Conservation (phyloP, 1,140 invertebrate genomes). For the Tetranychus urticae region DNA sequence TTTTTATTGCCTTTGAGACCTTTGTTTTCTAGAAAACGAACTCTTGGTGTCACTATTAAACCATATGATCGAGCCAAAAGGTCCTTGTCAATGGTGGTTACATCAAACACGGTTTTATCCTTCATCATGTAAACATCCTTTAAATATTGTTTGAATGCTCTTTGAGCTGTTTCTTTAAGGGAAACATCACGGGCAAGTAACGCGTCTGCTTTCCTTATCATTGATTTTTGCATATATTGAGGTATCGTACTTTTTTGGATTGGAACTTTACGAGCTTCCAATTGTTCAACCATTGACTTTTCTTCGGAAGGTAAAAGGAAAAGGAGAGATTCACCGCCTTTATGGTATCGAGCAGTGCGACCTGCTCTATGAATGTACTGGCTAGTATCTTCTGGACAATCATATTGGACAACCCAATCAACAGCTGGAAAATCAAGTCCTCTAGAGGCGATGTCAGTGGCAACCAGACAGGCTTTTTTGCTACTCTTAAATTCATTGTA, state of each 20-base stretch:
- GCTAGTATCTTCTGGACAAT: conserved; percentile 84
- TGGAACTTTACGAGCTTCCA: conserved; percentile 53
- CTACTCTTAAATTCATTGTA: conserved; percentile 78
- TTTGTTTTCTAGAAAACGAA: conserved; percentile 47
- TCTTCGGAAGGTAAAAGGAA: conserved; percentile 62
- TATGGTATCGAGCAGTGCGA: conserved; percentile 62
- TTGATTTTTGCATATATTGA: conserved; percentile 44
- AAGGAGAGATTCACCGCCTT: conserved; percentile 60
- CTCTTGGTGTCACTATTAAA: conserved; percentile 52
- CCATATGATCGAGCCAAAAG: conserved; percentile 62
- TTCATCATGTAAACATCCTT: conserved; percentile 72
- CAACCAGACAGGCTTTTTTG: conserved; percentile 70
- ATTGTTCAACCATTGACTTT: conserved; percentile 43
- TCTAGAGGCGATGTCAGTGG: conserved; percentile 84
- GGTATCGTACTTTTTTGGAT: conserved; percentile 63
- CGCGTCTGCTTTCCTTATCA: conserved; percentile 57
- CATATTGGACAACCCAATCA: conserved; percentile 91
- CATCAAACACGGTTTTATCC: conserved; percentile 71
- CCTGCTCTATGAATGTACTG: conserved; percentile 96
- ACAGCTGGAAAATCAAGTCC: conserved; percentile 87
- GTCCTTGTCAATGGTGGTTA: conserved; percentile 48
- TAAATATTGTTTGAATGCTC: conserved; percentile 63
- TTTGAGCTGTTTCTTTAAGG: conserved; percentile 60
- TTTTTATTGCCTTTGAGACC: neutral
- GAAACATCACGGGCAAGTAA: conserved; percentile 46